A percentile compares a stretch with the other conserved stretches of the same genome.
Conservation (phyloP, 2,797 vertebrate species). For the Sparus aurata region DNA sequence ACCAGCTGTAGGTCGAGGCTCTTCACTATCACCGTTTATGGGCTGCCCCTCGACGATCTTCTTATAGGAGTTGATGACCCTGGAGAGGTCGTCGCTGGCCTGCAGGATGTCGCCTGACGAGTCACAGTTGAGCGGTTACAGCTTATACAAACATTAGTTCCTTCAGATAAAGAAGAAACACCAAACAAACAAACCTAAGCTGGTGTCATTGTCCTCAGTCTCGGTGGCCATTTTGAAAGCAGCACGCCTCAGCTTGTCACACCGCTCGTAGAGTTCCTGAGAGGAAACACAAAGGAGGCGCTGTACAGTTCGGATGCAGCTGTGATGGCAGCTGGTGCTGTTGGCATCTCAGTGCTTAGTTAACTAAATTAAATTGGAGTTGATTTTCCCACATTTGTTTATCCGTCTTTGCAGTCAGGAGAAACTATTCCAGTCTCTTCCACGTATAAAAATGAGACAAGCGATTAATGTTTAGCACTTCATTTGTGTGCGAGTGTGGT, state of each 20-base stretch:
- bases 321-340: slow-evolving; percentile 2
- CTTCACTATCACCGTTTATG: slow-evolving; percentile 87
- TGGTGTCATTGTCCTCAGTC: slow-evolving; percentile 94
- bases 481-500: background rate
- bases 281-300: slow-evolving; percentile 17
- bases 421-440: background rate
- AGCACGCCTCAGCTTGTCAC: slow-evolving; percentile 92
- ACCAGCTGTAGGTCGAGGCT: slow-evolving; percentile 64
- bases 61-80: slow-evolving; percentile 94
- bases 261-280: slow-evolving; percentile 95
- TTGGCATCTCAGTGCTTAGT: background rate
- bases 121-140: slow-evolving; percentile 6
- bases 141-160: background rate
- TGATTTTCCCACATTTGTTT: background rate
- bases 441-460: background rate
- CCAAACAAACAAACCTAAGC: slow-evolving; percentile 86
- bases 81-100: slow-evolving; percentile 95
- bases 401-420: background rate
- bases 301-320: background rate
- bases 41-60: slow-evolving; percentile 90
- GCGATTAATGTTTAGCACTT: background rate
- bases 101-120: slow-evolving; percentile 94
- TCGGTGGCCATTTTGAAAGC: slow-evolving; percentile 97
- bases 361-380: no score
- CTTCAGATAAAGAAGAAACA: background rate